Base-by-base conservation (phyloP, 2,888 invertebrate species). In the Dynastes hyllus region DNA sequence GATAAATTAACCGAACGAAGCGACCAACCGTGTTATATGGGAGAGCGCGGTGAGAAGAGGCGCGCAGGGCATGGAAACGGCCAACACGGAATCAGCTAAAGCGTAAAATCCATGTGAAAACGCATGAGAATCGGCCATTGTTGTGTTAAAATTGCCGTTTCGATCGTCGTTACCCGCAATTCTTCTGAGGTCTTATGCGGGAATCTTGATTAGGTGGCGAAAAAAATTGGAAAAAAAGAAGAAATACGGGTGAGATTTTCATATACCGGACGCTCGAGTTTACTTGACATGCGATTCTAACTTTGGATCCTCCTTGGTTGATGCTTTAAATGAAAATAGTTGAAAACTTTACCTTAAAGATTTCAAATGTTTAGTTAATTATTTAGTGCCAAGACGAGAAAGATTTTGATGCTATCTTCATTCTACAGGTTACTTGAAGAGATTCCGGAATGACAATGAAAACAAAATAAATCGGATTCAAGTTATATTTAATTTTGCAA, bases 71-170 rank as follows among this genome's bases (percentile, higher is more conserved):
- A 53, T 29, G 70, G 37, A 53, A n/a, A 50, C 70, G 53, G 70
- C 70, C 53, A 70, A 53, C 53, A 53, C n/a, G 22, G 55, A 22
- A 58, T 58, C 22, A 58, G 55, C 55, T 58, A 58, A 58, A 51
- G 70, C 70, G 70, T 53, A 53, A 70, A 70, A 70, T 70, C 32
- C 70, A 32, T 70, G 70, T 70, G 70, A 70, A 53, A 70, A 70
- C 53, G 70, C 53, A 32, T 70, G 70, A 53, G 70, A 70, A 70
- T 70, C 53, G 53, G 55, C 53, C 70, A 70, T 70, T 70, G 70
- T 70, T 70, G 70, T 70, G 53, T 53, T 53, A 53, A 70, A 70
- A 70, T 70, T 53, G 70, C 70, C 53, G 53, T 53, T 32, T 70
- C 32, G 32, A 70, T 58, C 11, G 40, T 67, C 40, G 37, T 40